Evolutionary conservation across 2,888 invertebrate genomes (phyloP).

Genomic region (Eumerus sabulonum): DNA sequence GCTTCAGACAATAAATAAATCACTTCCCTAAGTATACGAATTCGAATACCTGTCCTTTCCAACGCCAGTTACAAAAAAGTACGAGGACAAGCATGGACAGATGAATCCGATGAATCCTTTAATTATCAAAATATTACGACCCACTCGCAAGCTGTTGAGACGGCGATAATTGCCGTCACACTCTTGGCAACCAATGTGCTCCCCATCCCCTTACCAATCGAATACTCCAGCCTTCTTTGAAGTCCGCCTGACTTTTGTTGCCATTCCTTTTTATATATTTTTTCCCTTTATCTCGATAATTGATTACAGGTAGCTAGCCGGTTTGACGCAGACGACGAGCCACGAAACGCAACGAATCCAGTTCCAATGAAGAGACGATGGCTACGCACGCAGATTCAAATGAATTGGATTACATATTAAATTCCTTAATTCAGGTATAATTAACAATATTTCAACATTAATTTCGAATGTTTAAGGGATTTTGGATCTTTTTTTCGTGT

Average conservation of each 20-base stretch:
- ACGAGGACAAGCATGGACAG: constrained; percentile 18
- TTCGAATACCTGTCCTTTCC: constrained; percentile 20
- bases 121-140: constrained; percentile 60
- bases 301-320: constrained; percentile 64
- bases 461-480: constrained; percentile 55
- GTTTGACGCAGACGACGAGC: constrained; percentile 8
- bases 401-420: constrained; percentile 66
- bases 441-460: constrained; percentile 67
- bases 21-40: constrained; percentile 32
- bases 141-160: constrained; percentile 12
- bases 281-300: constrained; percentile 56
- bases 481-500: constrained; percentile 26
- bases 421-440: constrained; percentile 66
- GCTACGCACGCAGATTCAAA: constrained; percentile 41
- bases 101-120: constrained; percentile 33
- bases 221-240: background rate
- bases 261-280: background rate
- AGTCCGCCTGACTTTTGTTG: constrained; percentile 1
- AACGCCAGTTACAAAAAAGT: constrained; percentile 16
- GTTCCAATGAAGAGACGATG: constrained; percentile 25
- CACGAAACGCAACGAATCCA: background rate
- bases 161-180: constrained; percentile 63
- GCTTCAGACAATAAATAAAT: constrained; percentile 53
- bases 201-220: background rate
- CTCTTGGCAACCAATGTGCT: background rate